Evolutionary conservation across 2,797 vertebrate genomes (phyloP), one percentile per base, ranked within the genome.

Genomic region (Mormyrus proboscirostris): DNA sequence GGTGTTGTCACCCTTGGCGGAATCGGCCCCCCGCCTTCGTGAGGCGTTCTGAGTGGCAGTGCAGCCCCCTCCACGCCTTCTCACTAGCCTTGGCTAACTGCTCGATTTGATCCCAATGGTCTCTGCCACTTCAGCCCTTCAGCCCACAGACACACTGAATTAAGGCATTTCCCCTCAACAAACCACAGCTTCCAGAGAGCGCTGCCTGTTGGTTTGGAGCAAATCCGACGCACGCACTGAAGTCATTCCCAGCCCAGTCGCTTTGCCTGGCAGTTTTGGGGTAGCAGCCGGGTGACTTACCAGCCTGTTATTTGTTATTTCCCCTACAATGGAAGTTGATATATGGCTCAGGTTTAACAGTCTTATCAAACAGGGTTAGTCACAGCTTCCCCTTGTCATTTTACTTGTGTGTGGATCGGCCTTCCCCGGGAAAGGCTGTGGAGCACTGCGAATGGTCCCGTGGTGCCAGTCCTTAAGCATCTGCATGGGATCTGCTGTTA

Each of bases 161-260:
- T 94, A 94, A 94, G 92, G 92, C 92, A 95, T 94, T 96, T 95
- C 95, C 94, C 93, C 91, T 92, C 89, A 93, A 93, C 92, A 92
- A 92, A 94, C 94, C 94, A 91, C 94, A 94, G 92, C 92, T 95
- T 95, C 92, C 93, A 93, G 89, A 79, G 86, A 50, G 73, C 25
- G 51, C 47, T 87, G 89, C 84, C 84, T 87, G 59, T 76, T 41
- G 89, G 84, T 59, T 57, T 83, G 86, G 85, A 82, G 25, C 53
- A 44, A 22, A 62, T 73, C 82, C 82, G 51, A 86, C 29, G 22
- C 44, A 41, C 7, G n/a, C 59, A 14, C 55, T 89, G 85, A 88
- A 83, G 65, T 88, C 53, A 87, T 86, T 89, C 89, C 62, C 19
- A 19, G 82, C 90, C 93, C 90, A 87, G 87, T 91, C 25, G 49